Evolutionary conservation across 2,888 invertebrate species (phyloP), one percentile per base, ranked within the genome.

Genomic region (Nephrotoma appendiculata): DNA sequence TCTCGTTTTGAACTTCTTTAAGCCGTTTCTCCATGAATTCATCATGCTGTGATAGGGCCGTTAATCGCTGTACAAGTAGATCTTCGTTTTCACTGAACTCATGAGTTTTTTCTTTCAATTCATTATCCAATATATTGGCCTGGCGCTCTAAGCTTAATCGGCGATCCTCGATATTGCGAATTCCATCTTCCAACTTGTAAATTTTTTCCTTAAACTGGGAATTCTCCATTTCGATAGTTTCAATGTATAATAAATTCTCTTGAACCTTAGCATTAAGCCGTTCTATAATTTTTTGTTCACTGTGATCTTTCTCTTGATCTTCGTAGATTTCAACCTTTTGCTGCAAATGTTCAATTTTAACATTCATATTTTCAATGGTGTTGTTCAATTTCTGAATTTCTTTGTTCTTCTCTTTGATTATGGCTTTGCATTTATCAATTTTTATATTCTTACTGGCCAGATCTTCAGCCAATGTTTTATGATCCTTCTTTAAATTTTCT

Each of bases 181-280:
- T 91, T 88, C 94, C 94, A 89, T 96, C 95, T 89, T 96, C 95
- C 52, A 96, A 92, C 48, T 93, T 93, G 45, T 93, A 92, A 57
- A 95, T 93, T 89, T 94, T 94, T 6, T 93, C 93, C 88, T 94
- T 94, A 87, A 94, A 94, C 89, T 94, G 94, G 2, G 90, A 91
- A 86, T 95, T 92, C 89, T 96, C 96, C 43, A 92, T 91, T 90
- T 96, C 95, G 87, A 96, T 91, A 57, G 93, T 94, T 90, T 96
- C 96, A 87, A 96, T 95, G 88, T 95, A 95, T 86, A 95, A 92
- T 89, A 96, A 95, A 87, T 95, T 92, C 90, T 96, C 96, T 90
- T 95, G 95, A 11, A 96, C 90, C 91, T 96, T 96, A 1, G 95
- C 95, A 88, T 86, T 88, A 87, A 85, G 88, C 83, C 44, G 87